Evolutionary conservation across 2,113 vertebrate species (phyloP).

Genomic region (Archilochus colubris): DNA sequence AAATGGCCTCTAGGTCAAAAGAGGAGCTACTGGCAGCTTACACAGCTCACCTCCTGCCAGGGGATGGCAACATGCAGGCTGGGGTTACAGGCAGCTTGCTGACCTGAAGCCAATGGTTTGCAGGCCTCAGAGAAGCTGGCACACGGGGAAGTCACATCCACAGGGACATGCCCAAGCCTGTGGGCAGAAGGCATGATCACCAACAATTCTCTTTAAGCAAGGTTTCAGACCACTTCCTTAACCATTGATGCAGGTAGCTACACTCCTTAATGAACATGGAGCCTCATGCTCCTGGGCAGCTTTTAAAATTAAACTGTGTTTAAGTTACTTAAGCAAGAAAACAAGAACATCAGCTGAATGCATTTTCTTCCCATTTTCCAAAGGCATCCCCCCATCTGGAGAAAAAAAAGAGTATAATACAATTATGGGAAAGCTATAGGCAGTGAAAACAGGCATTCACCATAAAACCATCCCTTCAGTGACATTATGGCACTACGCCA

Average conservation of each 20-base stretch:
- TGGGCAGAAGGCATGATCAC: not conserved
- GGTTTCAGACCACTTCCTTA: not conserved
- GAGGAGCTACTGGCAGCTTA: not conserved
- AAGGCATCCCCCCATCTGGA: not conserved
- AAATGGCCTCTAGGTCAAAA: not conserved
- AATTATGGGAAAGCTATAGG: not conserved
- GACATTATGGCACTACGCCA: not conserved
- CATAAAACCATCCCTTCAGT: not conserved
- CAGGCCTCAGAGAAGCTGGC: not conserved
- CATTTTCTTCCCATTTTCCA: not conserved
- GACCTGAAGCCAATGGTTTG: rapidly evolving
- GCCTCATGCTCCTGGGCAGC: not conserved
- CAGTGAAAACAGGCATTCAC: not conserved
- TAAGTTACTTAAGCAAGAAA: not conserved
- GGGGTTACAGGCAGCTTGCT: not conserved
- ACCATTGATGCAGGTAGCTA: not conserved
- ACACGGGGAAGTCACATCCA: not conserved
- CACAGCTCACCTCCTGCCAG: rapidly evolving
- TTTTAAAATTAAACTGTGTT: not conserved
- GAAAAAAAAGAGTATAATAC: not conserved
- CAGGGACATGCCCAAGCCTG: not conserved
- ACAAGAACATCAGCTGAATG: not conserved
- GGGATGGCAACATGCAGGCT: not conserved
- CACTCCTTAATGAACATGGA: not conserved
- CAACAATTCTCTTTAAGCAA: not conserved